phyloP scores from a whole-genome alignment of 2,888 invertebrate species.

The Bugula neritina region DNA sequence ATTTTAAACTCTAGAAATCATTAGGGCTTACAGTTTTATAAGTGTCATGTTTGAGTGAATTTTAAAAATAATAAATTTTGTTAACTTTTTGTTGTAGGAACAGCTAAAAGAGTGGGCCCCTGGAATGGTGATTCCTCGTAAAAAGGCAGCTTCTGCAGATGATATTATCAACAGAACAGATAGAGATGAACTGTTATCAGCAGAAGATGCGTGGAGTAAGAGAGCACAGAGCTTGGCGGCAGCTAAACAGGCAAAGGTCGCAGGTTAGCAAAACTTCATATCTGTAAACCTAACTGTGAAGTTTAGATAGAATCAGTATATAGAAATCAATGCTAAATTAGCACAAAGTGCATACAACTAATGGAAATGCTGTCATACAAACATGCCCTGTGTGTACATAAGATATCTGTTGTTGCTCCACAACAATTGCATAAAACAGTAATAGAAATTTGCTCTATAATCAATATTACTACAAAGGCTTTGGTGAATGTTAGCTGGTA shows the following conservation, averaged over 20 bases:
- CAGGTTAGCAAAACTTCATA: conserved; percentile 16
- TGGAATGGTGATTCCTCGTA: conserved; percentile 26
- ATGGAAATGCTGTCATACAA: too few species aligned
- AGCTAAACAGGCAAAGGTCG: conserved; percentile 4
- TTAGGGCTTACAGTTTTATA: too few species aligned
- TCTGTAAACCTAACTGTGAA: too few species aligned
- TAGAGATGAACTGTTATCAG: background rate
- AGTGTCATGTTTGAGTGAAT: too few species aligned
- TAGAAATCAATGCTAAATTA: too few species aligned
- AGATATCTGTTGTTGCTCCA: background rate
- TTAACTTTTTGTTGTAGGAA: too few species aligned
- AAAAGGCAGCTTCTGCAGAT: conserved; percentile 27
- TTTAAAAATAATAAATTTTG: too few species aligned
- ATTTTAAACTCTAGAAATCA: too few species aligned
- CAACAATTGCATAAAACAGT: background rate
- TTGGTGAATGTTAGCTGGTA: background rate
- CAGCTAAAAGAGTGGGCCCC: conserved; percentile 18
- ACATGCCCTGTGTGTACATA: too few species aligned
- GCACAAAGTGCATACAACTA: too few species aligned
- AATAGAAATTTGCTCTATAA: background rate
- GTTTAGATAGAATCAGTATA: too few species aligned
- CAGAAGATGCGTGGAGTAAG: conserved; percentile 22
- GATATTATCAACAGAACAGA: background rate
- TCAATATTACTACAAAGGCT: background rate
- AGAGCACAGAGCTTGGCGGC: background rate